phyloP scores from a whole-genome alignment of 2,113 vertebrate species.

The Aegypius monachus region DNA sequence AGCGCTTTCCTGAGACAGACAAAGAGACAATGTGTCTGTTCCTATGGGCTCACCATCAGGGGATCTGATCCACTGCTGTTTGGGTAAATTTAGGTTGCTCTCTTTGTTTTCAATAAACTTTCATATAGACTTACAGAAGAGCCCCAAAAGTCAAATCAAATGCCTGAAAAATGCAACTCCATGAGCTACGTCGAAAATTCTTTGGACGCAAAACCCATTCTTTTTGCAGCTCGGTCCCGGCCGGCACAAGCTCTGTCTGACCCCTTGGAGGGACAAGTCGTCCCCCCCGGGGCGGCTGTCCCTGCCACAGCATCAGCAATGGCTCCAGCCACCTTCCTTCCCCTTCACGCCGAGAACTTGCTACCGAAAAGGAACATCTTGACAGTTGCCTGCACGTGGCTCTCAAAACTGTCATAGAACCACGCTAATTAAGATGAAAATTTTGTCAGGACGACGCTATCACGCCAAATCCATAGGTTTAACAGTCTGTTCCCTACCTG shows the following conservation, averaged over 20 bases:
- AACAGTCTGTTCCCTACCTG: neutral
- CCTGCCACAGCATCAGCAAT: neutral
- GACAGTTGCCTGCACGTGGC: neutral
- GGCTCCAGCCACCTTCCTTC: neutral
- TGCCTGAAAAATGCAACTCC: conserved; percentile 12
- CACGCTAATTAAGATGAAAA: neutral
- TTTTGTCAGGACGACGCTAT: neutral
- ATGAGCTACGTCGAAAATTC: neutral
- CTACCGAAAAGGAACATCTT: neutral
- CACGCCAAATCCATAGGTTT: accelerated
- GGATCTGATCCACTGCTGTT: neutral
- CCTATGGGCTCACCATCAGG: accelerated
- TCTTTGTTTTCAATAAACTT: neutral
- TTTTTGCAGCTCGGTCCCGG: neutral
- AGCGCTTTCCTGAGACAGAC: neutral
- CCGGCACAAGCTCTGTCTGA: accelerated
- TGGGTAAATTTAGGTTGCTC: neutral
- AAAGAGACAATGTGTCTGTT: neutral
- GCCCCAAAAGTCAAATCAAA: neutral
- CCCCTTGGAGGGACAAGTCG: neutral
- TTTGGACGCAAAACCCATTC: neutral
- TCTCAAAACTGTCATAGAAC: neutral
- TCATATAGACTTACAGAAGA: neutral
- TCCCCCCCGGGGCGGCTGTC: neutral
- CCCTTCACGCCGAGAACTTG: accelerated